Evolutionary conservation across 2,113 vertebrate genomes (phyloP), one percentile per base, ranked within the genome.

Genomic region (Tor tambroides): DNA sequence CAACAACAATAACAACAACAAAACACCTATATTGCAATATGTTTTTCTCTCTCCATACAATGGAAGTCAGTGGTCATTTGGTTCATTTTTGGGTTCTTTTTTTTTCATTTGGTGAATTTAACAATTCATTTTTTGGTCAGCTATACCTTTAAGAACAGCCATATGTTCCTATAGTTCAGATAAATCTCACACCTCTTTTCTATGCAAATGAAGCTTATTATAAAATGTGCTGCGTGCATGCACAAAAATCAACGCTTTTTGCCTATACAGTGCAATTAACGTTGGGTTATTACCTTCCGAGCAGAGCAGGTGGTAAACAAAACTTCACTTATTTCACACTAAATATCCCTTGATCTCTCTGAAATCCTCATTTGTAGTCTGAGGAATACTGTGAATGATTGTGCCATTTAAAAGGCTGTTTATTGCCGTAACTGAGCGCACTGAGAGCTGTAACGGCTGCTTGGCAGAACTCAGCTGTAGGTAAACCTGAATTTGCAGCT

Each of bases 401-500:
- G 2, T 72, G 69, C 19, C 69, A 72, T 38, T 21, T 72, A 72
- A 72, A 72, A 72, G 2, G 21, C 19, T 23, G 32, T 72, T 72
- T 38, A 72, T 19, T 38, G 69, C 32, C 9, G 9, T 72, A 72
- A 23, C 32, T 5, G 32, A 72, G 32, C 1, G 21, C 19, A 38
- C 69, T 38, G 32, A 23, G 69, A 41, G 9, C 35, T 9, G 1
- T 72, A 41, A 41, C 9, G 19, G 69, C 69, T 4, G 1, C 19
- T 72, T 78, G 43, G 43, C 75, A 78, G 46, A 14, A 32, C 75
- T 77, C 75, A 35, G 51, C 12, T 10, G 49, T 59, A n/a, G 77
- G 17, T 59, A 56, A 59, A 59, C 30, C 77, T 80, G 77, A 80
- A 51, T 56, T 46, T 59, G 30, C 49, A 80, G 51, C 30, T 59